phyloP scores from a whole-genome alignment of 2,888 invertebrate genomes.

The Gymnoscelis rufifasciata region DNA sequence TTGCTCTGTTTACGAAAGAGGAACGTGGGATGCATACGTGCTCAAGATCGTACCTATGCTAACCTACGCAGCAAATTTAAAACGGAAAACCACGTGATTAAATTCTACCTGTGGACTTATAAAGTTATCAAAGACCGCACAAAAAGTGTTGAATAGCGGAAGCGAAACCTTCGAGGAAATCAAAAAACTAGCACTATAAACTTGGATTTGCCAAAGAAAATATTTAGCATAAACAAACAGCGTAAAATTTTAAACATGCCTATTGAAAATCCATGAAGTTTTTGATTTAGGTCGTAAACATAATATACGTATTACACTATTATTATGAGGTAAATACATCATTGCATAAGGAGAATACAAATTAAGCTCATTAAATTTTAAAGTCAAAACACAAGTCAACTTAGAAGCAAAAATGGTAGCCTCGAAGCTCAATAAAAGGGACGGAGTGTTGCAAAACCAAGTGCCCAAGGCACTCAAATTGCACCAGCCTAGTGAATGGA shows the following conservation, averaged over 20 bases:
- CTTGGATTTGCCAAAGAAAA: too few species aligned
- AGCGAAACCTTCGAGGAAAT: neutral
- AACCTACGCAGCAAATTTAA: slow-evolving; percentile 12
- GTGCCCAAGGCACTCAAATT: slow-evolving; percentile 45
- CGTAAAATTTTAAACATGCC: too few species aligned
- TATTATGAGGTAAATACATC: too few species aligned
- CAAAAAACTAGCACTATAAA: slow-evolving; percentile 1
- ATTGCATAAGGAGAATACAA: too few species aligned
- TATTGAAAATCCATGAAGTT: too few species aligned
- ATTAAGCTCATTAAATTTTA: neutral
- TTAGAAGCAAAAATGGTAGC: slow-evolving; percentile 22
- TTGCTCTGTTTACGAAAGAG: slow-evolving; percentile 11
- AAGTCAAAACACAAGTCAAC: slow-evolving; percentile 3
- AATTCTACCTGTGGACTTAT: neutral
- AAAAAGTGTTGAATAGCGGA: neutral
- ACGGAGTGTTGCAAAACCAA: slow-evolving; percentile 47
- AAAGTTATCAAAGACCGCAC: neutral
- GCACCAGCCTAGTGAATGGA: slow-evolving; percentile 42
- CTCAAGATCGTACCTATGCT: slow-evolving; percentile 3
- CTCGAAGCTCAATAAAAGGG: slow-evolving; percentile 30
- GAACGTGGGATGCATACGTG: slow-evolving; percentile 12
- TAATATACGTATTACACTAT: too few species aligned
- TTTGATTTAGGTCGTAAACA: too few species aligned
- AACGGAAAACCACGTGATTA: slow-evolving; percentile 11
- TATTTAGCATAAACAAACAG: too few species aligned